phyloP scores from a whole-genome alignment of 1,140 invertebrate genomes.

The Choristoneura fumiferana region DNA sequence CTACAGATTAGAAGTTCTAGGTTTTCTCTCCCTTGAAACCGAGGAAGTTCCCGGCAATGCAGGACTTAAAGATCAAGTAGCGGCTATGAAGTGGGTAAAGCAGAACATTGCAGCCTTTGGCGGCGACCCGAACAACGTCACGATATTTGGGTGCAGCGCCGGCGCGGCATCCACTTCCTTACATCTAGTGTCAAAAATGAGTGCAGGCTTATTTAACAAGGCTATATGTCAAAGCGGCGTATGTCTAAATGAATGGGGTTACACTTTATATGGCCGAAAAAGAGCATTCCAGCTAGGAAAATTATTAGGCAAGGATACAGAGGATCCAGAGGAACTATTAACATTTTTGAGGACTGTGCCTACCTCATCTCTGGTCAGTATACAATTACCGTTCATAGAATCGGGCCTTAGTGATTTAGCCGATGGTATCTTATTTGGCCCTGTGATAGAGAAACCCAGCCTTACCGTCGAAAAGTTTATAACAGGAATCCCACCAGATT shows the following conservation, averaged over 20 bases:
- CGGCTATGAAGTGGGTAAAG: conserved; percentile 81
- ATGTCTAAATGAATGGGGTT: conserved; percentile 67
- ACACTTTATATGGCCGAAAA: conserved; percentile 47
- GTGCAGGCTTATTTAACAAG: conserved; percentile 69
- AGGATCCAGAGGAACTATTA: conserved; percentile 50
- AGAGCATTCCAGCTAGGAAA: conserved; percentile 62
- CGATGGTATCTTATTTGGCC: conserved; percentile 53
- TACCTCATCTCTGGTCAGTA: conserved; percentile 47
- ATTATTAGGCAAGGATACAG: conserved; percentile 54
- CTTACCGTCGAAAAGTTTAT: conserved; percentile 52
- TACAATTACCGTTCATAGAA: conserved; percentile 46
- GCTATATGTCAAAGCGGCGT: conserved; percentile 74
- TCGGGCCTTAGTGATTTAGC: conserved; percentile 39
- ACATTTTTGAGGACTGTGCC: conserved; percentile 53
- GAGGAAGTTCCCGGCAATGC: conserved; percentile 82
- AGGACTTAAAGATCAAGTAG: conserved; percentile 84
- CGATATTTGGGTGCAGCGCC: conserved; percentile 85
- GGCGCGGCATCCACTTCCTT: conserved; percentile 81
- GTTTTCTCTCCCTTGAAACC: conserved; percentile 74
- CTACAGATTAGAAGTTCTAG: conserved; percentile 81
- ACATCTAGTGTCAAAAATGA: conserved; percentile 83
- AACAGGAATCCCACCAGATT: conserved; percentile 41
- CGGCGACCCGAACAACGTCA: conserved; percentile 80
- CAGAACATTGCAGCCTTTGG: conserved; percentile 81
- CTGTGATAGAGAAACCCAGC: conserved; percentile 59